Percentiles rank a stretch among this genome's conserved stretches.
Conservation (phyloP, 2,888 invertebrate genomes). For the Philereme transversata region DNA sequence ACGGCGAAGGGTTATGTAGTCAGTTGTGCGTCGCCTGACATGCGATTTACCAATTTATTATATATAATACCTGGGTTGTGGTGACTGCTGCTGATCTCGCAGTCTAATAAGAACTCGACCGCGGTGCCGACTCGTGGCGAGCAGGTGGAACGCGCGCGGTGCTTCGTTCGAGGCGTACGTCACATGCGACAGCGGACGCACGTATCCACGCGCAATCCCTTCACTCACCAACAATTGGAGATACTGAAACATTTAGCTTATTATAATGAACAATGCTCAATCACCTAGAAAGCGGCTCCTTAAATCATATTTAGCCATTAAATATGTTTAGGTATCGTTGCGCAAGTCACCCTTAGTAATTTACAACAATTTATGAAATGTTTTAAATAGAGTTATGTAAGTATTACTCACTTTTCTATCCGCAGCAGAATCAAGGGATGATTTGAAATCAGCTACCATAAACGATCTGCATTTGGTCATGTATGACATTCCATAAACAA, state of each 20-base stretch:
- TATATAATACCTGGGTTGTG: conserved; percentile 39
- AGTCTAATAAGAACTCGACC: conserved; percentile 57
- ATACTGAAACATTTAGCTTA: conserved; percentile 35
- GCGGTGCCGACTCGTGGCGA: conserved; percentile 53
- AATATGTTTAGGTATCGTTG: too few species aligned
- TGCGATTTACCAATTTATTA: too few species aligned
- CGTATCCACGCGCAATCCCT: conserved; percentile 58
- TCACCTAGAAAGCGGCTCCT: too few species aligned
- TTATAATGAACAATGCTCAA: background rate
- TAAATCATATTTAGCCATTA: too few species aligned
- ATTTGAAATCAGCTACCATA: conserved; percentile 38
- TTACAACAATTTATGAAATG: too few species aligned
- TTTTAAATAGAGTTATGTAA: background rate
- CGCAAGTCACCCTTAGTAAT: too few species aligned
- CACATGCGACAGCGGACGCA: conserved; percentile 59
- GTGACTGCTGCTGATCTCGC: conserved; percentile 21
- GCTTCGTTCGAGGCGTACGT: conserved; percentile 48
- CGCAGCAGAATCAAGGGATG: conserved; percentile 32
- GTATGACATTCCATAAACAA: conserved; percentile 40
- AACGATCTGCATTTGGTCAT: conserved; percentile 39
- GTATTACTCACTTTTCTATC: conserved; percentile 30
- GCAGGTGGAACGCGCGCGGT: conserved; percentile 55
- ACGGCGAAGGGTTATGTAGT: too few species aligned
- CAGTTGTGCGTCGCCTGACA: too few species aligned
- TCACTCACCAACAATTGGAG: conserved; percentile 52